phyloP scores from a whole-genome alignment of 1,140 invertebrate genomes.

The fruit fly (Drosophila melanogaster) region DNA sequence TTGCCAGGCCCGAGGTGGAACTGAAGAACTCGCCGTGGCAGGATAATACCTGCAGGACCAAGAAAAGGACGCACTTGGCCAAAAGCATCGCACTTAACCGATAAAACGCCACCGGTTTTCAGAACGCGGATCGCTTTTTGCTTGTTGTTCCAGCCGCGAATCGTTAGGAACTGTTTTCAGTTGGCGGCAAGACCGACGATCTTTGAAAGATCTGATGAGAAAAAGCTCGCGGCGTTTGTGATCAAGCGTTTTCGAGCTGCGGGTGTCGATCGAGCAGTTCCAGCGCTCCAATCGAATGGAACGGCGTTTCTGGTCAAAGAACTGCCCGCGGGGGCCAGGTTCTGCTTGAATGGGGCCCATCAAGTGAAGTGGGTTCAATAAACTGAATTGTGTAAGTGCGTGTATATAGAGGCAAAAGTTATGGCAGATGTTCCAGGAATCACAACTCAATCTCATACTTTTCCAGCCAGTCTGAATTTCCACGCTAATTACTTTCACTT shows the following conservation, averaged over 20 bases:
- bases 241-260: slow-evolving; percentile 25
- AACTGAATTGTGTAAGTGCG: slow-evolving; percentile 23
- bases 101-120: slow-evolving; percentile 16
- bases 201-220: slow-evolving; percentile 27
- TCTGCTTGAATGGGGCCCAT: slow-evolving; percentile 35
- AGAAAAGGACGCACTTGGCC: slow-evolving; percentile 17
- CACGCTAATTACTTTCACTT: slow-evolving; percentile 55
- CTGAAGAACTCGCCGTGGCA: slow-evolving; percentile 90
- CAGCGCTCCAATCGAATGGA: not conserved
- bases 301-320: slow-evolving; percentile 56
- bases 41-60: slow-evolving; percentile 21
- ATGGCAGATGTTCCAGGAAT: slow-evolving; percentile 22
- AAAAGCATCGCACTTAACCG: slow-evolving; percentile 26
- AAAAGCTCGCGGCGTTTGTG: slow-evolving; percentile 51
- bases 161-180: slow-evolving; percentile 59
- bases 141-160: slow-evolving; percentile 54
- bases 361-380: slow-evolving; percentile 45
- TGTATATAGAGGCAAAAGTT: slow-evolving; percentile 18
- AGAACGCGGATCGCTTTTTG: slow-evolving; percentile 6
- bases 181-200: slow-evolving; percentile 8
- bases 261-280: slow-evolving; percentile 31
- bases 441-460: not conserved
- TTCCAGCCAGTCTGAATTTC: slow-evolving; percentile 11
- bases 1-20: slow-evolving; percentile 94
- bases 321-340: slow-evolving; percentile 49